A percentile compares a stretch with the other conserved stretches of the same genome.
Conservation (phyloP, 2,797 vertebrate genomes). For the Cottoperca gobio region DNA sequence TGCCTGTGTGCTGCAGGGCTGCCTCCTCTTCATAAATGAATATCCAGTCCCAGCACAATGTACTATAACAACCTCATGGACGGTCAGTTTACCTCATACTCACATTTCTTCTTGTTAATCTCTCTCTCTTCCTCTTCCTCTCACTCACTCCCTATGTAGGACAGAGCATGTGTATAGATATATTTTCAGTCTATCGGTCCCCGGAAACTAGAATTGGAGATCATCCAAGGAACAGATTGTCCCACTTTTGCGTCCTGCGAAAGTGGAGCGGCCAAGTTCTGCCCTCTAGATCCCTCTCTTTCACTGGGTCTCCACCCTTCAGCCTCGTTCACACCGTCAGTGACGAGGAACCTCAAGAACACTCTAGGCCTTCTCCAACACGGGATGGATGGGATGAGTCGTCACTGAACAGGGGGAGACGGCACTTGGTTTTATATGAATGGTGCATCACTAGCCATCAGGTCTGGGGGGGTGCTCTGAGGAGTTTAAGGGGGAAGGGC, state of each 20-base stretch:
- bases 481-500: slow-evolving; percentile 33
- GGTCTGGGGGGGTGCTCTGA: slow-evolving; percentile 50
- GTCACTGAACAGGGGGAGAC: slow-evolving; percentile 43
- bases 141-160: slow-evolving; percentile 83
- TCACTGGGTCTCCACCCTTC: slow-evolving; percentile 75
- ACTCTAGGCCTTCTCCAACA: slow-evolving; percentile 33
- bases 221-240: slow-evolving; percentile 90
- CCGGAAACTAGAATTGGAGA: slow-evolving; percentile 89
- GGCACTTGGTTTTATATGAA: slow-evolving; percentile 54
- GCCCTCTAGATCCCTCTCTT: slow-evolving; percentile 80
- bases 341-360: slow-evolving; percentile 51
- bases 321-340: slow-evolving; percentile 54
- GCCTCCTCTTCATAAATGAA: slow-evolving; percentile 17
- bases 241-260: slow-evolving; percentile 87
- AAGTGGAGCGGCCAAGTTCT: slow-evolving; percentile 87
- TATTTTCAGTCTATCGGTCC: slow-evolving; percentile 90
- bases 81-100: slow-evolving; percentile 29
- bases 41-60: slow-evolving; percentile 20
- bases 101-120: slow-evolving; percentile 55
- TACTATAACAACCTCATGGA: slow-evolving; percentile 30
- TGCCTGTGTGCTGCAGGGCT: slow-evolving; percentile 6
- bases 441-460: slow-evolving; percentile 46
- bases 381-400: slow-evolving; percentile 56
- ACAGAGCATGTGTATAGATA: slow-evolving; percentile 86
- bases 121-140: slow-evolving; percentile 37